phyloP scores from a whole-genome alignment of 2,888 invertebrate species.

The Drosophila ezoana region DNA sequence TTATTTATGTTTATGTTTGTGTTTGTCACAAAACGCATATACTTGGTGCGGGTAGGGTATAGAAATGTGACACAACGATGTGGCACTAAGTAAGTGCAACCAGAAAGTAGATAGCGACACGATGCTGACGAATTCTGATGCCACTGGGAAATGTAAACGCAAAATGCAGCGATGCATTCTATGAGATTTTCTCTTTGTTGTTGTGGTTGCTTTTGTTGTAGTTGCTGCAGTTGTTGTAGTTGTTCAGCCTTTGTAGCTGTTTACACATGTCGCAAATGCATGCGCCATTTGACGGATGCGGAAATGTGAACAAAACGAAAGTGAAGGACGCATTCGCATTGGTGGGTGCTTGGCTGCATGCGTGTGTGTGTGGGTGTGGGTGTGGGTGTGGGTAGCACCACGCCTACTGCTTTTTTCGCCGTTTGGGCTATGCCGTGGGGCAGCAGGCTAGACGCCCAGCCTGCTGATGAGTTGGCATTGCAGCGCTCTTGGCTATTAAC shows the following conservation, averaged over 20 bases:
- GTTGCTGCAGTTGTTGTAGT: slow-evolving; percentile 5
- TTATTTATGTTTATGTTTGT: neutral
- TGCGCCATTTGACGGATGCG: slow-evolving; percentile 63
- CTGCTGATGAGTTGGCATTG: slow-evolving; percentile 61
- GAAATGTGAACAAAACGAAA: slow-evolving; percentile 61
- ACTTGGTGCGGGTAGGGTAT: neutral
- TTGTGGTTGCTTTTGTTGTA: slow-evolving; percentile 8
- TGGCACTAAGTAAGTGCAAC: slow-evolving; percentile 24
- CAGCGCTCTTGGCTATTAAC: slow-evolving; percentile 78
- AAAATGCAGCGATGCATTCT: slow-evolving; percentile 59
- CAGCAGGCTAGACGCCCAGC: slow-evolving; percentile 53
- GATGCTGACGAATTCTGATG: slow-evolving; percentile 47
- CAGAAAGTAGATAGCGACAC: slow-evolving; percentile 19
- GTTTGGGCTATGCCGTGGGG: slow-evolving; percentile 41
- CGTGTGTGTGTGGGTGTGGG: neutral
- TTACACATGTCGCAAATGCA: slow-evolving; percentile 70
- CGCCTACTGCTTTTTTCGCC: neutral
- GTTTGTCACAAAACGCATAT: neutral
- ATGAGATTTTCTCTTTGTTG: slow-evolving; percentile 8
- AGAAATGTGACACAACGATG: neutral
- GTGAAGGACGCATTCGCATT: slow-evolving; percentile 43
- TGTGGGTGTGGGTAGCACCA: neutral
- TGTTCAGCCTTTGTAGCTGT: slow-evolving; percentile 40
- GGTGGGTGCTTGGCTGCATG: slow-evolving; percentile 3
- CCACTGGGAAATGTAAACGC: slow-evolving; percentile 51